Conservation (phyloP, 2,888 invertebrate species). For the Ectemnius cavifrons region DNA sequence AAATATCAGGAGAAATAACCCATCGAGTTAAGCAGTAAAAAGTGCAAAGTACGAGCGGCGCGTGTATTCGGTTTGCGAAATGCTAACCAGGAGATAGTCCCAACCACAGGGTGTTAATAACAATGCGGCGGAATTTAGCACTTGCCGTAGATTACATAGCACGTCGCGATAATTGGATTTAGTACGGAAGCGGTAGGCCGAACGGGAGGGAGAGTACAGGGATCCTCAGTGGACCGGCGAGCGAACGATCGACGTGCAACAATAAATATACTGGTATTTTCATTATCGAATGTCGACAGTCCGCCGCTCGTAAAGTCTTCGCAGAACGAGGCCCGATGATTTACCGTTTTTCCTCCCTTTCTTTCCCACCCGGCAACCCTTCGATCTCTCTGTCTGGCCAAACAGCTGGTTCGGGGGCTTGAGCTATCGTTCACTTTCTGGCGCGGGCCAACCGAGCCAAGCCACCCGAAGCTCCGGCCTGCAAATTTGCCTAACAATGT, state of each 20-base stretch:
- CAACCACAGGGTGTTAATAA: conserved; percentile 28
- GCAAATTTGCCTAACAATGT: conserved; percentile 58
- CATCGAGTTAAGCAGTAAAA: too few species aligned
- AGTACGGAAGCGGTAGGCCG: conserved; percentile 27
- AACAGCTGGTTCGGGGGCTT: not conserved
- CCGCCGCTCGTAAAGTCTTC: conserved; percentile 57
- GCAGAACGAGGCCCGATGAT: conserved; percentile 55
- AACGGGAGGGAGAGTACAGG: not conserved
- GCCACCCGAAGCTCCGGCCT: conserved; percentile 14
- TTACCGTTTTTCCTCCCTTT: conserved; percentile 41
- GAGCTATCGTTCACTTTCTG: conserved; percentile 14
- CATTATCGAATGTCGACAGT: conserved; percentile 59
- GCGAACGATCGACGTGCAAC: conserved; percentile 44
- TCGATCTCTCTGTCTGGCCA: conserved; percentile 10
- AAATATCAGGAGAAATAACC: too few species aligned
- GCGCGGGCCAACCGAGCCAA: conserved; percentile 21
- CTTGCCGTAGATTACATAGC: conserved; percentile 47
- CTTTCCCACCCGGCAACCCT: not conserved
- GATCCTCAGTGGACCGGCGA: too few species aligned
- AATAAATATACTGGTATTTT: conserved; percentile 62
- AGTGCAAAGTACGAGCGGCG: too few species aligned
- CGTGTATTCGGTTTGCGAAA: too few species aligned
- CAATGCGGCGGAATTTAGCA: conserved; percentile 42
- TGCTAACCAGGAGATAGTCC: not conserved
- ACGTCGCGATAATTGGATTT: conserved; percentile 59